Conservation (phyloP, 2,113 vertebrate species). For the Grus americana region DNA sequence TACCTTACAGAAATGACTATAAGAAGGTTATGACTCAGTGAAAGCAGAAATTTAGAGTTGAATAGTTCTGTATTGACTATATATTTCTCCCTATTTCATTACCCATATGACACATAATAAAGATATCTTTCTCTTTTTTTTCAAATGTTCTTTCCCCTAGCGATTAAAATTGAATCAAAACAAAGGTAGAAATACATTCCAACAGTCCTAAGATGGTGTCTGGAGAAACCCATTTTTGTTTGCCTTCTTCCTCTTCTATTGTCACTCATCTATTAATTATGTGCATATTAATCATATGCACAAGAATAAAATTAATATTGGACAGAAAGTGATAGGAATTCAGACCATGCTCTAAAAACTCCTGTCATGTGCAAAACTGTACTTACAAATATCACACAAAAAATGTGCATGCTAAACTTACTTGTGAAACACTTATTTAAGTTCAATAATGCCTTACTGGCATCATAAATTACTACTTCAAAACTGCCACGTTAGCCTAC, state of each 20-base stretch:
- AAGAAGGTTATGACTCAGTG: not conserved
- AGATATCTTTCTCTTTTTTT: not conserved
- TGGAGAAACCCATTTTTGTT: not conserved
- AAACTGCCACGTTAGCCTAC: not conserved
- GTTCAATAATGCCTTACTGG: constrained; percentile 1
- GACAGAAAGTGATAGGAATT: not conserved
- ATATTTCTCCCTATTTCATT: not conserved
- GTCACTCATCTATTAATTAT: not conserved
- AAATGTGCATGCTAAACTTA: not conserved
- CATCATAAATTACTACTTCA: constrained; percentile 16
- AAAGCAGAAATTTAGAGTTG: not conserved
- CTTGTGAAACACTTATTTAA: not conserved
- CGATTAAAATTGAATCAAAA: not conserved
- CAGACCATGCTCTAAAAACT: not conserved
- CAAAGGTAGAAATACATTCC: not conserved
- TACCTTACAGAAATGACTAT: not conserved
- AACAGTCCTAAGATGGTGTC: not conserved
- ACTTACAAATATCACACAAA: not conserved
- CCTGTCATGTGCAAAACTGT: not conserved
- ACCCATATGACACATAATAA: not conserved
- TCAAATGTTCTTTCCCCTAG: not conserved
- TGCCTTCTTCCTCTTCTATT: not conserved
- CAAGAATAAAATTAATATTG: not conserved
- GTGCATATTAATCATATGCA: not conserved
- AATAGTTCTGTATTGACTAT: not conserved